Evolutionary conservation across 2,797 vertebrate genomes (phyloP), one percentile per base, ranked within the genome.

Genomic region (Pseudochaenichthys georgianus): DNA sequence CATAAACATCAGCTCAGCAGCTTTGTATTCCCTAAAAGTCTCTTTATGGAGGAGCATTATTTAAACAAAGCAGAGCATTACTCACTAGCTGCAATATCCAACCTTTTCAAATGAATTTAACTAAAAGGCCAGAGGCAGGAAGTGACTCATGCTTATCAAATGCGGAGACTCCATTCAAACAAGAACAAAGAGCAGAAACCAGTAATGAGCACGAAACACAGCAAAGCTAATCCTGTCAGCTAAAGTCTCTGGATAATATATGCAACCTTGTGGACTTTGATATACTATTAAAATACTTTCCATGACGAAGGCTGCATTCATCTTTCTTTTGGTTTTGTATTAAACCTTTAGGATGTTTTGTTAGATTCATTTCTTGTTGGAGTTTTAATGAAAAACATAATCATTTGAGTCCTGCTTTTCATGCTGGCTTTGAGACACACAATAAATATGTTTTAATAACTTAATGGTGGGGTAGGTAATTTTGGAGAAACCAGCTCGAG

Each of bases 11-110:
- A 23, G 59, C 67, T 83, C 64, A 7, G 67, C 61, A 42, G 70
- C 72, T 87, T 72, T 64, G 68, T 69, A 63, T 74, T 74, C 31
- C 23, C 28, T 55, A 9, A 19, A 54, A 59, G 48, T 5, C 51
- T 17, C 57, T n/a, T 17, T 19, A 74, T 62, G 13, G 52, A 64
- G 50, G 10, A 43, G 3, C 3, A 5, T 41, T 46, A 38, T 60
- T 67, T 23, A 54, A 70, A 80, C 21, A 57, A 73, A 54, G 80
- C 31, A n/a, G 57, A 71, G 65, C 38, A 4, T 13, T 12, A 6
- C 16, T 64, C 34, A 34, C 34, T 34, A 60, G 64, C 68, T 55
- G 77, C 28, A 48, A 15, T 38, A 61, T 65, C 21, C 50, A 62
- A 60, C 58, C 9, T 41, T 81, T 60, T 61, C 13, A 53, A 72